Percentiles rank a stretch among this genome's conserved stretches.
Evolutionary conservation across 92 coral and sea anemone species (phyloP).

Genomic region (Diadumene lineata): DNA sequence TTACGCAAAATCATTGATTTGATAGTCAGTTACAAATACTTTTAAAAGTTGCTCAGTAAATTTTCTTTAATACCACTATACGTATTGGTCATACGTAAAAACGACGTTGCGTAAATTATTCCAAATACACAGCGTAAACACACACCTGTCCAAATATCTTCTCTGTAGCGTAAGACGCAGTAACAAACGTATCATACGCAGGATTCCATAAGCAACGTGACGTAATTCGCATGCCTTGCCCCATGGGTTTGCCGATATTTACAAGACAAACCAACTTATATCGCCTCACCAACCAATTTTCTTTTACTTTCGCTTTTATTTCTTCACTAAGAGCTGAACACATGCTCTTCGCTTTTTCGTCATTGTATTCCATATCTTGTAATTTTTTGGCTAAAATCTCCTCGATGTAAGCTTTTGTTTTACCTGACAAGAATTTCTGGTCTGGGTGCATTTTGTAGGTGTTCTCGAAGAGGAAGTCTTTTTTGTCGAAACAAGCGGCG

Average conservation of each 20-base stretch:
- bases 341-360: conserved; percentile 38
- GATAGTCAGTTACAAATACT: too few species aligned
- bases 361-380: conserved; percentile 30
- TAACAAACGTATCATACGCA: conserved; percentile 63
- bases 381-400: conserved; percentile 41
- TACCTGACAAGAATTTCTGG: conserved; percentile 32
- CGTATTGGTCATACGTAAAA: too few species aligned
- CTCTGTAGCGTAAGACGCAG: conserved; percentile 53
- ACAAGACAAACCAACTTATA: conserved; percentile 73
- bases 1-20: too few species aligned
- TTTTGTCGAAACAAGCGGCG: not conserved
- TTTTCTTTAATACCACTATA: too few species aligned
- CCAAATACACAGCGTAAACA: conserved; percentile 74
- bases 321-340: conserved; percentile 48
- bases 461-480: conserved; percentile 35
- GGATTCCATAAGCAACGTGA: conserved; percentile 81
- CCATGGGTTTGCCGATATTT: conserved; percentile 57
- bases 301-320: conserved; percentile 58
- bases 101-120: too few species aligned
- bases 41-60: too few species aligned
- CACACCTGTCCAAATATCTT: conserved; percentile 80
- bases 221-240: conserved; percentile 42
- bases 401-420: conserved; percentile 30
- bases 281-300: conserved; percentile 38
- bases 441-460: conserved; percentile 67